These are phyloP conservation scores for Ciona savignyi DNA, from an alignment of 23 tunicate genomes.

Conservation along the genomic window DNA sequence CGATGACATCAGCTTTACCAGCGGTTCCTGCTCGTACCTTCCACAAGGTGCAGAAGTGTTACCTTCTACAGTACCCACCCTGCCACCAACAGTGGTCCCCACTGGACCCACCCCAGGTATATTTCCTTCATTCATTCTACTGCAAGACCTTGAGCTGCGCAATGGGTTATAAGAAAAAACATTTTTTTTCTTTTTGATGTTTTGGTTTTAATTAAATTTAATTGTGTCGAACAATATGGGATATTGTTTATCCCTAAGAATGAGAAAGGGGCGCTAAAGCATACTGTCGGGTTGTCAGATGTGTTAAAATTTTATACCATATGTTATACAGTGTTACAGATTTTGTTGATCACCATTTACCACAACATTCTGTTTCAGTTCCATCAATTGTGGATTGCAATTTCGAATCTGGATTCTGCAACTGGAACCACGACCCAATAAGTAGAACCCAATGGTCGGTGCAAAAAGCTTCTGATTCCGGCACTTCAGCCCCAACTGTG, in stretches of 20 bases:
- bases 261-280: too few relatives aligned
- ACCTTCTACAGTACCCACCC: constrained; percentile 12
- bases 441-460: constrained; percentile 21
- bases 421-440: constrained; percentile 25
- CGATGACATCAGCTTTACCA: constrained; percentile 55
- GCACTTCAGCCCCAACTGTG: constrained; percentile 15
- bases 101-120: constrained; percentile 23
- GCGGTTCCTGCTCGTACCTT: constrained; percentile 21
- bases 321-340: too few relatives aligned
- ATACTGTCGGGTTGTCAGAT: too few relatives aligned
- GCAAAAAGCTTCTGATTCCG: not conserved
- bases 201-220: too few relatives aligned
- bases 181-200: too few relatives aligned
- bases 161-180: too few relatives aligned
- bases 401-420: constrained; percentile 32
- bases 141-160: too few relatives aligned
- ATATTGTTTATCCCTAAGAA: too few relatives aligned
- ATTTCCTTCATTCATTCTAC: not conserved
- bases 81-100: constrained; percentile 3
- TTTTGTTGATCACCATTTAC: too few relatives aligned
- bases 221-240: too few relatives aligned
- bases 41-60: constrained; percentile 44
- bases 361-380: too few relatives aligned
- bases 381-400: constrained; percentile 41
- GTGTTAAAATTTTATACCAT: too few relatives aligned